Percentiles rank a stretch among this genome's conserved stretches.
Conservation (phyloP, 2,888 invertebrate genomes). For the Eupithecia dodoneata region DNA sequence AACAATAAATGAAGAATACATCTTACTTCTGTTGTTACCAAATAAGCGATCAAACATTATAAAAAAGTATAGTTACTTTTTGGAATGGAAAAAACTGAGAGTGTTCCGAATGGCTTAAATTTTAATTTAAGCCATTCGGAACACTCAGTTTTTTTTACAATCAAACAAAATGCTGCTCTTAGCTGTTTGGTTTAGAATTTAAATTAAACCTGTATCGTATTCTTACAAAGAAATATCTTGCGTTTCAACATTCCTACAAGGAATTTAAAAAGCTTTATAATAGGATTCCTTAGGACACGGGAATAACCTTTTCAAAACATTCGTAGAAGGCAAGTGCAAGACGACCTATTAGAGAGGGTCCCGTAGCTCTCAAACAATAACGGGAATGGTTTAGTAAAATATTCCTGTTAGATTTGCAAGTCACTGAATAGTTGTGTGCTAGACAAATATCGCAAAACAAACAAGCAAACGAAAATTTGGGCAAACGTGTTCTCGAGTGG, state of each 20-base stretch:
- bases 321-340: neutral
- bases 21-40: neutral
- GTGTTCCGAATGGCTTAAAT: neutral
- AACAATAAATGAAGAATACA: neutral
- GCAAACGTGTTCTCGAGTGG: too few species aligned
- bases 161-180: neutral
- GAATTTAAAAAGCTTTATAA: constrained; percentile 29
- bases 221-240: neutral
- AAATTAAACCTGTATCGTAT: constrained; percentile 3
- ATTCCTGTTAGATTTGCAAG: neutral
- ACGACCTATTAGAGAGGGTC: neutral
- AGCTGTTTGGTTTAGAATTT: neutral
- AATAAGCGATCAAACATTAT: neutral
- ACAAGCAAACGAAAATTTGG: too few species aligned
- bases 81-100: neutral
- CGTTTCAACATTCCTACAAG: constrained; percentile 4
- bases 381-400: neutral
- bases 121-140: too few species aligned
- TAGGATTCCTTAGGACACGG: constrained; percentile 32
- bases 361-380: neutral
- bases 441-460: too few species aligned
- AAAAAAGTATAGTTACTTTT: neutral
- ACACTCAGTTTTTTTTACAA: too few species aligned
- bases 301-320: constrained; percentile 41
- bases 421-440: neutral